These are phyloP conservation scores for Contarinia nasturtii DNA, from an alignment of 1,140 invertebrate species.

Conservation along the genomic window DNA sequence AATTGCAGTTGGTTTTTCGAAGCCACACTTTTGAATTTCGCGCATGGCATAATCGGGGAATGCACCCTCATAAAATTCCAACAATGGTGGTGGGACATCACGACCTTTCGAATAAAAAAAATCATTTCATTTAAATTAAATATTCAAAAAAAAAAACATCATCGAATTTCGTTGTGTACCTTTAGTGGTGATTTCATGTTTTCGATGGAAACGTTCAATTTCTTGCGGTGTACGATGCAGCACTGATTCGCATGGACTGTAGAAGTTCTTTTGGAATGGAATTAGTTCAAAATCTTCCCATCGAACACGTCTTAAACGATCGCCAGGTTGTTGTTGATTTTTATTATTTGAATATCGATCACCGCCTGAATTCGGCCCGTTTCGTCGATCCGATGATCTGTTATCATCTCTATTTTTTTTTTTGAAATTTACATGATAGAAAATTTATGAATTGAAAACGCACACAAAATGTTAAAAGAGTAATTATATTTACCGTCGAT, in stretches of 20 bases:
- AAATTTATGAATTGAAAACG: too few species aligned
- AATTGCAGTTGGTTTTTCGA: constrained; percentile 72
- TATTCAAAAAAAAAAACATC: too few species aligned
- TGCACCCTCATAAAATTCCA: constrained; percentile 62
- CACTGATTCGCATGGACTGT: constrained; percentile 57
- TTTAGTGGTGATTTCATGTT: constrained; percentile 62
- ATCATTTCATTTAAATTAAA: too few species aligned
- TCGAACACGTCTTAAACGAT: constrained; percentile 55
- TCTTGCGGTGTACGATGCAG: constrained; percentile 44
- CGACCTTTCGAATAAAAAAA: too few species aligned
- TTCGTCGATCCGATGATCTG: constrained; percentile 11
- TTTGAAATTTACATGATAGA: too few species aligned
- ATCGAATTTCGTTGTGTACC: too few species aligned
- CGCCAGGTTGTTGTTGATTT: constrained; percentile 35
- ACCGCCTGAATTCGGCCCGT: constrained; percentile 22
- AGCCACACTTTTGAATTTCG: constrained; percentile 62
- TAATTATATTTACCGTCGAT: background rate
- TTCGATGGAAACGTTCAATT: constrained; percentile 51
- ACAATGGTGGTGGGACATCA: constrained; percentile 60
- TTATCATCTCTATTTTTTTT: too few species aligned
- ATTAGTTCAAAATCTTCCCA: constrained; percentile 63
- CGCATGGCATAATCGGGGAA: constrained; percentile 66
- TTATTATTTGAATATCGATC: constrained; percentile 8
- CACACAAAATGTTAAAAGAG: too few species aligned
- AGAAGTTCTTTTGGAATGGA: constrained; percentile 88